A percentile compares a stretch with the other conserved stretches of the same genome.
These are phyloP conservation scores for Cryptus viduatorius DNA, from an alignment of 2,888 invertebrate species.

Conservation along the genomic window DNA sequence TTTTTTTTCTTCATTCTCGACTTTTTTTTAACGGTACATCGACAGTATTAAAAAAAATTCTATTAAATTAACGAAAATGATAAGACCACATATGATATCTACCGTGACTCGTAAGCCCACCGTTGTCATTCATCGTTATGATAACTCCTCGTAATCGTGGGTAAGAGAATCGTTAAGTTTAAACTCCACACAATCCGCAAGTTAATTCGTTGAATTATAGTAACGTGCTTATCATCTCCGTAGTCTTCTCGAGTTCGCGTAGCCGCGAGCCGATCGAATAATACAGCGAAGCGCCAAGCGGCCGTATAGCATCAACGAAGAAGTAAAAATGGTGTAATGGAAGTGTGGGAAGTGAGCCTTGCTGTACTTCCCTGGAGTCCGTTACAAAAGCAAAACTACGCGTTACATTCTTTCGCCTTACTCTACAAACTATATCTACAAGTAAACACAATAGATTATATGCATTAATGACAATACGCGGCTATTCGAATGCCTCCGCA, in stretches of 20 bases:
- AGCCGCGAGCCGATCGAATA: constrained; percentile 53
- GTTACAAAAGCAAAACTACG: constrained; percentile 61
- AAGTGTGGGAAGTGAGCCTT: constrained; percentile 73
- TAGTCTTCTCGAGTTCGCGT: not conserved
- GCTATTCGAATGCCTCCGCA: constrained; percentile 25
- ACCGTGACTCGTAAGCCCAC: constrained; percentile 22
- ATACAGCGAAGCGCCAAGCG: constrained; percentile 4
- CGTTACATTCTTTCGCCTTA: constrained; percentile 16
- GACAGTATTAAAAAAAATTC: not conserved
- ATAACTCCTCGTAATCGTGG: constrained; percentile 41
- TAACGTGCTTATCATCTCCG: constrained; percentile 19
- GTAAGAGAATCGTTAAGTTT: constrained; percentile 23
- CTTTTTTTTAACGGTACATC: not conserved
- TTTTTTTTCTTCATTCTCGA: no score
- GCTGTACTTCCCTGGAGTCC: constrained; percentile 70
- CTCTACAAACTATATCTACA: constrained; percentile 8
- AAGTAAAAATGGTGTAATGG: constrained; percentile 47
- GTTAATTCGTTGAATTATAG: constrained; percentile 38
- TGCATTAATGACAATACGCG: constrained; percentile 52
- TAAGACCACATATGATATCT: not conserved
- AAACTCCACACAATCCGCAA: not conserved
- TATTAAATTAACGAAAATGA: not conserved
- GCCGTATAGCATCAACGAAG: constrained; percentile 4
- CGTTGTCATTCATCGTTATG: constrained; percentile 20
- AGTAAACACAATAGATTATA: constrained; percentile 29